Evolutionary conservation across 1,140 invertebrate genomes (phyloP).

Genomic region (Eumaeus atala): DNA sequence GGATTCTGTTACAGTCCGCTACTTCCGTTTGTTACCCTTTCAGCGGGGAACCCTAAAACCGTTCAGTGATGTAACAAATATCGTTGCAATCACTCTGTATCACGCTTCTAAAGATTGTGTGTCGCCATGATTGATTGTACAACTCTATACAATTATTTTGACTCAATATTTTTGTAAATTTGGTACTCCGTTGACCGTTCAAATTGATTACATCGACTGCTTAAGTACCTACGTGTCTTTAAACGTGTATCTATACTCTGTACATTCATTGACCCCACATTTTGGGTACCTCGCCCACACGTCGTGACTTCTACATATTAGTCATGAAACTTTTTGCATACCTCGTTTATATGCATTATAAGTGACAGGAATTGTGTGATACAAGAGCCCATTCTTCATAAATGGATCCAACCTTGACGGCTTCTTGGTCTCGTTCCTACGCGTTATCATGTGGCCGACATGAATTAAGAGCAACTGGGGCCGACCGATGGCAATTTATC

Average conservation of each 20-base stretch:
- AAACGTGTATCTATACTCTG: slow-evolving; percentile 31
- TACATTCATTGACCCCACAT: slow-evolving; percentile 62
- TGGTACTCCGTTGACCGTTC: slow-evolving; percentile 7
- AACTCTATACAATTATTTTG: slow-evolving; percentile 1
- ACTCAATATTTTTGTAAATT: slow-evolving; percentile 16
- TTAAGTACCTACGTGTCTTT: slow-evolving; percentile 21
- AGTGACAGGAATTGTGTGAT: slow-evolving; percentile 21
- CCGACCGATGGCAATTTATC: slow-evolving; percentile 17
- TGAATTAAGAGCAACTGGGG: slow-evolving; percentile 38
- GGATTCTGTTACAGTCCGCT: too few relatives aligned
- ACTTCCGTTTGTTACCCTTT: too few relatives aligned
- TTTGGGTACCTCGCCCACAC: slow-evolving; percentile 51
- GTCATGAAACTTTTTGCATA: slow-evolving; percentile 6
- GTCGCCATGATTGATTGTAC: neutral
- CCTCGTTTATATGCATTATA: neutral
- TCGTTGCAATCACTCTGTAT: neutral
- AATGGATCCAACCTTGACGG: slow-evolving; percentile 68
- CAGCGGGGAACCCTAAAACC: too few relatives aligned
- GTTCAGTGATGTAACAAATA: neutral
- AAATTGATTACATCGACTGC: slow-evolving; percentile 1
- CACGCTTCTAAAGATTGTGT: slow-evolving; percentile 3
- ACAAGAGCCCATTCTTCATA: slow-evolving; percentile 56
- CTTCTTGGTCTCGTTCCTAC: slow-evolving; percentile 64
- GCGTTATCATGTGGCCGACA: slow-evolving; percentile 49
- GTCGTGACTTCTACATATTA: slow-evolving; percentile 14